These are phyloP conservation scores for Trichopria drosophilae DNA, from an alignment of 2,888 invertebrate genomes.

Conservation along the genomic window DNA sequence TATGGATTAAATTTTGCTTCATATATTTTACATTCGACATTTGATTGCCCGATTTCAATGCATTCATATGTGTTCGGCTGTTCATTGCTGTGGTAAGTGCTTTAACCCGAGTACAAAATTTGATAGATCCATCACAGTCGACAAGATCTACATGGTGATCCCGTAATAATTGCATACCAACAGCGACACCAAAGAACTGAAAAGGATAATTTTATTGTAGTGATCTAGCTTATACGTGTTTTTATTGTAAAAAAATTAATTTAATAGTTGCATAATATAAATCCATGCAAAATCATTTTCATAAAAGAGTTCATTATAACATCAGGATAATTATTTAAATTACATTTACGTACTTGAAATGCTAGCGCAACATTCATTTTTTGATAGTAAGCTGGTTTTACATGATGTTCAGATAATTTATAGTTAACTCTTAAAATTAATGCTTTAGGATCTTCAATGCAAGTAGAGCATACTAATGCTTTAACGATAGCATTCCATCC, in stretches of 20 bases:
- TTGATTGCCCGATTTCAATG: neutral
- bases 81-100: conserved; percentile 1
- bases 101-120: neutral
- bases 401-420: conserved; percentile 2
- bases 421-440: conserved; percentile 9
- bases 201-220: too few relatives aligned
- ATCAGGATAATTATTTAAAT: too few relatives aligned
- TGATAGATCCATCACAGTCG: neutral
- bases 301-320: too few relatives aligned
- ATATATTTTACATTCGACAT: neutral
- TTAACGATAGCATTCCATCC: conserved; percentile 1
- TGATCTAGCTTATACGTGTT: too few relatives aligned
- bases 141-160: neutral
- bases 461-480: conserved; percentile 16
- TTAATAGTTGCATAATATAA: too few relatives aligned
- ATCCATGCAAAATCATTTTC: too few relatives aligned
- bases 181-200: conserved; percentile 22
- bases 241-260: neutral
- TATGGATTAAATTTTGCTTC: too few relatives aligned
- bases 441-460: neutral
- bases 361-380: conserved; percentile 12
- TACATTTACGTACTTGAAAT: conserved; percentile 9
- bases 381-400: conserved; percentile 6
- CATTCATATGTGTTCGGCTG: neutral
- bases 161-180: conserved; percentile 21